phyloP scores from a whole-genome alignment of 1,140 invertebrate species.

The Chrysomallon squamiferum region DNA sequence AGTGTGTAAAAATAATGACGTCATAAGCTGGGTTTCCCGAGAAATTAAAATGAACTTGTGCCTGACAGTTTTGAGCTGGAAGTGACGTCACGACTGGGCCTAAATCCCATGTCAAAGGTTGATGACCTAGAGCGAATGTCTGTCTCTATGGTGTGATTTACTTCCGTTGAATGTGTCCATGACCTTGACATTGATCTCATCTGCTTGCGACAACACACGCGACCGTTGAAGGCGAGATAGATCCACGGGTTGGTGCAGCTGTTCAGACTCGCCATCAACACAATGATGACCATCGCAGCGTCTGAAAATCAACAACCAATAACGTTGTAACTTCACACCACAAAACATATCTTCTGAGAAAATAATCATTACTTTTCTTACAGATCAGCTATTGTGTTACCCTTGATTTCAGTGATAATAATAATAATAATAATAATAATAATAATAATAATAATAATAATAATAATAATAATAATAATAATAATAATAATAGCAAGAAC shows the following conservation, averaged over 20 bases:
- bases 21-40: no score
- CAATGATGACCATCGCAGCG: conserved; percentile 71
- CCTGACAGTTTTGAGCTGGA: background rate
- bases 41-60: background rate
- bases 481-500: no score
- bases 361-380: no score
- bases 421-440: no score
- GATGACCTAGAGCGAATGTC: conserved; percentile 17
- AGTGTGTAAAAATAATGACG: no score
- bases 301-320: conserved; percentile 63
- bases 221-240: conserved; percentile 73
- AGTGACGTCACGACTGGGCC: conserved; percentile 10
- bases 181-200: conserved; percentile 15
- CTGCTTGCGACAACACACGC: conserved; percentile 1
- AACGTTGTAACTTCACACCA: background rate
- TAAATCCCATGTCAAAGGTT: conserved; percentile 16
- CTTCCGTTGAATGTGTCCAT: conserved; percentile 25
- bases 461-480: no score
- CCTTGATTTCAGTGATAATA: no score
- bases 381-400: no score
- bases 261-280: conserved; percentile 77
- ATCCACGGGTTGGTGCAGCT: conserved; percentile 86
- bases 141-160: conserved; percentile 8
- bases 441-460: no score
- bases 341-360: no score